Percentiles rank a stretch among this genome's conserved stretches.
Evolutionary conservation across 2,797 vertebrate species (phyloP).

Genomic region (Caiman crocodilus): DNA sequence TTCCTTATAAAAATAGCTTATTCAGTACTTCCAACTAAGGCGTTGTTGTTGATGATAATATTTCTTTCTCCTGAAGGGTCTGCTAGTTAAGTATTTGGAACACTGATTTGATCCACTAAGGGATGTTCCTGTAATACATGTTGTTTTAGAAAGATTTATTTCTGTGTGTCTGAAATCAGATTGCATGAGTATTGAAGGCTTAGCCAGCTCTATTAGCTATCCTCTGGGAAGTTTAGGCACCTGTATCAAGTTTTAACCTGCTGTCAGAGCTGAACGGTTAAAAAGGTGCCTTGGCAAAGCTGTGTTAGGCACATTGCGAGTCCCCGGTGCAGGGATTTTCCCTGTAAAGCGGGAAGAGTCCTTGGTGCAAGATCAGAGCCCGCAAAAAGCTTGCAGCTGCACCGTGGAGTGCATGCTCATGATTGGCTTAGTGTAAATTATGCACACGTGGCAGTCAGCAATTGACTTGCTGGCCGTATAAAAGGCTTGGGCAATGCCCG

Average conservation of each 20-base stretch:
- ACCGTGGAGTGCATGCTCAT: too few relatives aligned
- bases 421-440: too few relatives aligned
- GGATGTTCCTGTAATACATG: neutral
- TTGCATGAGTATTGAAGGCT: neutral
- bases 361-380: too few relatives aligned
- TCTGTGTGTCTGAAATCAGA: neutral
- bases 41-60: neutral
- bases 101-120: neutral
- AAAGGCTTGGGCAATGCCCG: too few relatives aligned
- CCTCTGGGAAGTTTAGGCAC: neutral
- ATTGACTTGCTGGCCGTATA: too few relatives aligned
- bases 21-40: neutral
- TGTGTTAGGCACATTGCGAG: too few relatives aligned
- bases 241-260: neutral
- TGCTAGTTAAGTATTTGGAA: neutral
- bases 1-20: neutral
- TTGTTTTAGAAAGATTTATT: neutral
- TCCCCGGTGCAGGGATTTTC: too few relatives aligned
- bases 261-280: too few relatives aligned
- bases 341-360: too few relatives aligned
- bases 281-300: too few relatives aligned
- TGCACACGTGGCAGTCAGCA: too few relatives aligned
- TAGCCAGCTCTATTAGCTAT: neutral
- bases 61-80: neutral
- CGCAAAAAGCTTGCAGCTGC: too few relatives aligned